These are phyloP conservation scores for Pseudopodoces humilis DNA, from an alignment of 2,113 vertebrate genomes.

Conservation along the genomic window DNA sequence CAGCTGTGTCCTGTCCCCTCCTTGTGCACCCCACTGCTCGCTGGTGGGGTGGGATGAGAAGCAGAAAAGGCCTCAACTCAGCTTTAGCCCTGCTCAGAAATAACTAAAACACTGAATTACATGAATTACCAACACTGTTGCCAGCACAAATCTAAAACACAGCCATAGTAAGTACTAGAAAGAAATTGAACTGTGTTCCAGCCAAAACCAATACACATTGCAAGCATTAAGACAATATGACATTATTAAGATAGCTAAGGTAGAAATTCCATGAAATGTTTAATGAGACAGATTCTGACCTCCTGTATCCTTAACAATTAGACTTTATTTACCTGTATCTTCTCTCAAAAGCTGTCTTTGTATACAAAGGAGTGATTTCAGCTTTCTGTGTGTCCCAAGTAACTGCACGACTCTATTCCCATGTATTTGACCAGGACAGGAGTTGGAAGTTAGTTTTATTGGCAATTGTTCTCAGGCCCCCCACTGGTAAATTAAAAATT, in stretches of 20 bases:
- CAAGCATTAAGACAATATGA: background rate
- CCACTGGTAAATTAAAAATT: background rate
- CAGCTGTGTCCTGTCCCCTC: background rate
- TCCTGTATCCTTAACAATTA: background rate
- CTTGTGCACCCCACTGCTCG: rapidly evolving
- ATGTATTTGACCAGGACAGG: background rate
- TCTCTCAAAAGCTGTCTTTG: background rate
- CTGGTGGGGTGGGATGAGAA: background rate
- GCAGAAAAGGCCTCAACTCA: background rate
- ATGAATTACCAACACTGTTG: background rate
- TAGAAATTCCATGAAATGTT: background rate
- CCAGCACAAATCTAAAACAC: background rate
- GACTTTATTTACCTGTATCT: background rate
- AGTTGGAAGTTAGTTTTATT: background rate
- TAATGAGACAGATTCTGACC: background rate
- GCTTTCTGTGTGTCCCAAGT: background rate
- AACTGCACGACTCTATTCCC: background rate
- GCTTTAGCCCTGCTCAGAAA: background rate
- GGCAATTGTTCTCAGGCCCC: background rate
- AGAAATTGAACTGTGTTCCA: background rate
- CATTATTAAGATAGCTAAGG: background rate
- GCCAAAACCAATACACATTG: background rate
- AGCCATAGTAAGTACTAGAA: background rate
- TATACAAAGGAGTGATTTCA: background rate
- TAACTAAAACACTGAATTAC: background rate